A percentile compares a stretch with the other conserved stretches of the same genome.
Evolutionary conservation across 2,113 vertebrate species (phyloP).

Genomic region (Cygnus buccinator): DNA sequence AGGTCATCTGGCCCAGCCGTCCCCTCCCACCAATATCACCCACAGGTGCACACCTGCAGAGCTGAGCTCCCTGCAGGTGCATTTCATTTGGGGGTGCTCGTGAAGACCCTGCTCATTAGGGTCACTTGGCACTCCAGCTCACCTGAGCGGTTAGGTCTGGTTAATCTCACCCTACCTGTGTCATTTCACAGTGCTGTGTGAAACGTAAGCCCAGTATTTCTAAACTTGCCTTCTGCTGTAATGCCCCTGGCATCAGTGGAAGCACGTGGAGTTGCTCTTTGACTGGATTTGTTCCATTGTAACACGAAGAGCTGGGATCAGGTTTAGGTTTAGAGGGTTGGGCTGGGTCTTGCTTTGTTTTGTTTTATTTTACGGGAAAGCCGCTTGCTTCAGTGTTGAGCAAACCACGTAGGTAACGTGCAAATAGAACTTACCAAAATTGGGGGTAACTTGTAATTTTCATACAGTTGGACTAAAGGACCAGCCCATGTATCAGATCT

Average conservation of each 20-base stretch:
- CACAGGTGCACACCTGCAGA: no score
- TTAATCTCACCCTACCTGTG: background rate
- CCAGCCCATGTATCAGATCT: background rate
- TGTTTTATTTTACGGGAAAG: background rate
- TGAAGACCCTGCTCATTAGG: background rate
- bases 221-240: background rate
- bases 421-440: background rate
- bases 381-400: background rate
- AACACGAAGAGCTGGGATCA: background rate
- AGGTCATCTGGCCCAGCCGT: no score
- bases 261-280: background rate
- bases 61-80: no score
- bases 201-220: background rate
- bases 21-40: no score
- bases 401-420: fast-evolving
- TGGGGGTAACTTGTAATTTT: background rate
- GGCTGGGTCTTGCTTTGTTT: background rate
- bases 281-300: background rate
- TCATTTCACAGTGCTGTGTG: background rate
- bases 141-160: background rate
- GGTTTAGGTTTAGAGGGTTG: background rate
- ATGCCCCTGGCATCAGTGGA: background rate
- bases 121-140: background rate
- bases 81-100: fast-evolving
- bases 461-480: fast-evolving